Evolutionary conservation across 2,797 vertebrate genomes (phyloP).

Genomic region (Botia kubotai): DNA sequence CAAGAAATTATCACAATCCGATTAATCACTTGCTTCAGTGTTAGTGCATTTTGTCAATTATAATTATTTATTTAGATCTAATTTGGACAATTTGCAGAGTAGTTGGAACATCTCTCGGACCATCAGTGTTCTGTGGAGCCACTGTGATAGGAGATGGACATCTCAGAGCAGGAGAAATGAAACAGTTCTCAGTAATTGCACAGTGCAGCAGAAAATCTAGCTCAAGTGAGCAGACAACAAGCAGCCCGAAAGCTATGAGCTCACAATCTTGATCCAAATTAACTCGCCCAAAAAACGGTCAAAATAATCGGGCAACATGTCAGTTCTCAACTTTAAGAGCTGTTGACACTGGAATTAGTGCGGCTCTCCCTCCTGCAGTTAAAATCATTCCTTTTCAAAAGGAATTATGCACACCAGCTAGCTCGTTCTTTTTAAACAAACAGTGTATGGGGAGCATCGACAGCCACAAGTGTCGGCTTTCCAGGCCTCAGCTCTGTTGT

Average conservation of each 20-base stretch:
- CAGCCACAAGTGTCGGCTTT: conserved; percentile 40
- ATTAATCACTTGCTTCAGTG: not conserved
- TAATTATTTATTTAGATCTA: not conserved
- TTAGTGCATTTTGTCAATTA: not conserved
- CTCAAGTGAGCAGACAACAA: conserved; percentile 1
- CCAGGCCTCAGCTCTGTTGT: conserved; percentile 34
- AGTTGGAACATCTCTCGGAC: not conserved
- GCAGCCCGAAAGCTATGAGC: not conserved
- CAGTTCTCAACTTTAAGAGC: conserved; percentile 15
- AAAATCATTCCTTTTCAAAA: conserved; percentile 29
- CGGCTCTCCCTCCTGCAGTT: not conserved
- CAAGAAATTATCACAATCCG: too few species aligned
- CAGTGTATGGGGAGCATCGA: not conserved
- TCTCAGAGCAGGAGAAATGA: conserved; percentile 18
- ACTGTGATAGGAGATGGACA: conserved; percentile 15
- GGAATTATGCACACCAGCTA: conserved; percentile 34
- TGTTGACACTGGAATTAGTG: conserved; percentile 1
- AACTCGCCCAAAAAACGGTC: not conserved
- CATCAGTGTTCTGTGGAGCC: not conserved
- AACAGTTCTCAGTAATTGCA: conserved; percentile 18
- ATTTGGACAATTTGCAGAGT: not conserved
- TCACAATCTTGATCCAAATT: not conserved
- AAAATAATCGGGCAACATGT: conserved; percentile 2
- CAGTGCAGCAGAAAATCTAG: not conserved
- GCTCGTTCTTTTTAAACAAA: conserved; percentile 12